Conservation (phyloP, 2,888 invertebrate genomes). For the Drosophila neutralis region DNA sequence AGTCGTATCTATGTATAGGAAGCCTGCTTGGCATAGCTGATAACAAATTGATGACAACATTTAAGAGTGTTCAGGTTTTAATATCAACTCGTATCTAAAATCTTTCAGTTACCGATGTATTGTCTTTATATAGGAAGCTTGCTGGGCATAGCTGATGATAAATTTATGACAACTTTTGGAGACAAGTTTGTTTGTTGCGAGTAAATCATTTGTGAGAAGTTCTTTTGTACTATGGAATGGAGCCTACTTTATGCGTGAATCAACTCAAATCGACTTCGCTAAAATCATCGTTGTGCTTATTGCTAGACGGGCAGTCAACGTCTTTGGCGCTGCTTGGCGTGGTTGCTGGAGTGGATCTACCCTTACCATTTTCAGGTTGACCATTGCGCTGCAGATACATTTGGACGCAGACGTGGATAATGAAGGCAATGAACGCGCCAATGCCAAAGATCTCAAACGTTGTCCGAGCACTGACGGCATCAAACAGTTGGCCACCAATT, state of each 20-base stretch:
- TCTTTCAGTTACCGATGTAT: conserved; percentile 1
- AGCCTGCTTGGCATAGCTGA: conserved; percentile 1
- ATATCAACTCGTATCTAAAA: too few species aligned
- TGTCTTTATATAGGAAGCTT: conserved; percentile 1
- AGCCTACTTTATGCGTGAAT: conserved; percentile 9
- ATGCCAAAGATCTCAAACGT: conserved; percentile 91
- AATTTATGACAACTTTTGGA: neutral
- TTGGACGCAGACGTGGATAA: conserved; percentile 87
- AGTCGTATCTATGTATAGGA: neutral
- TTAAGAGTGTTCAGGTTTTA: too few species aligned
- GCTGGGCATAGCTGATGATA: neutral
- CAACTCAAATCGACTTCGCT: conserved; percentile 74
- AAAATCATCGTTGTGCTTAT: conserved; percentile 58
- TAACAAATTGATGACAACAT: neutral
- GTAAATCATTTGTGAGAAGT: neutral
- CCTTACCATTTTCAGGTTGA: conserved; percentile 74
- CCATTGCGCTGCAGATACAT: conserved; percentile 81
- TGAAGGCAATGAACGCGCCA: conserved; percentile 87
- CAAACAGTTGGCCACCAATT: conserved; percentile 90
- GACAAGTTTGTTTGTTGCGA: neutral
- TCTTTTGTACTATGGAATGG: neutral
- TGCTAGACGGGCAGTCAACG: conserved; percentile 25
- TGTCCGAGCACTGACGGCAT: conserved; percentile 87
- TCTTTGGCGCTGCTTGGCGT: conserved; percentile 36
- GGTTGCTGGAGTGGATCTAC: conserved; percentile 40